These are phyloP conservation scores for Pavo muticus DNA, from an alignment of 2,113 vertebrate genomes.

Conservation along the genomic window DNA sequence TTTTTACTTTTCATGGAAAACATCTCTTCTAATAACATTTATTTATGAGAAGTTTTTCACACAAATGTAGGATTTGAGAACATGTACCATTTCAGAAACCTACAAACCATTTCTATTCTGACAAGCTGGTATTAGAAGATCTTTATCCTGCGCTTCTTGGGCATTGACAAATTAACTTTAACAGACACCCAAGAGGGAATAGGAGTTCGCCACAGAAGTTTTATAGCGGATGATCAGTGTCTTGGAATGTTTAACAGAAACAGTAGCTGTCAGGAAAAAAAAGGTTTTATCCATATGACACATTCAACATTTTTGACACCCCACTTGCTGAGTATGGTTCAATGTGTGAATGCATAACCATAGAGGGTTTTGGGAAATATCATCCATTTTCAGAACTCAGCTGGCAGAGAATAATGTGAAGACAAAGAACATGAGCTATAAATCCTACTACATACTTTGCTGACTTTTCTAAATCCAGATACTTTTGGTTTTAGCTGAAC, in stretches of 20 bases:
- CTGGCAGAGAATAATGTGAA: not conserved
- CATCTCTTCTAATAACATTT: not conserved
- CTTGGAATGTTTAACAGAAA: conserved; percentile 47
- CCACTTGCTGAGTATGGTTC: not conserved
- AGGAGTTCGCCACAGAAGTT: conserved; percentile 26
- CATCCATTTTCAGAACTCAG: not conserved
- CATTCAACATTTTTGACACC: not conserved
- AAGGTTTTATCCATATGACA: conserved; percentile 1
- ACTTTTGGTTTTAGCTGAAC: fast-evolving
- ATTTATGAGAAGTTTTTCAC: conserved; percentile 15
- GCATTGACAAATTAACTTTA: conserved; percentile 53
- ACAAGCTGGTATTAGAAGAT: conserved; percentile 7
- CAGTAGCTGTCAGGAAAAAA: conserved; percentile 11
- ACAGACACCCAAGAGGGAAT: conserved; percentile 41
- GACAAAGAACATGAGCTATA: not conserved
- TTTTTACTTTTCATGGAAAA: conserved; percentile 6
- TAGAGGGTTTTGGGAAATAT: not conserved
- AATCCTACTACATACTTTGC: not conserved
- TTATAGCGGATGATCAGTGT: conserved; percentile 31
- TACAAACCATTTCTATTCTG: not conserved
- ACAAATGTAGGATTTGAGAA: not conserved
- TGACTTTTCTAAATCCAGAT: not conserved
- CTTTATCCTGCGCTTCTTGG: conserved; percentile 4
- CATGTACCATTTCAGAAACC: not conserved
- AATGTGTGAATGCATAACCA: not conserved